Base-by-base conservation (phyloP, 2,113 vertebrate species). In the Penelope pileata region DNA sequence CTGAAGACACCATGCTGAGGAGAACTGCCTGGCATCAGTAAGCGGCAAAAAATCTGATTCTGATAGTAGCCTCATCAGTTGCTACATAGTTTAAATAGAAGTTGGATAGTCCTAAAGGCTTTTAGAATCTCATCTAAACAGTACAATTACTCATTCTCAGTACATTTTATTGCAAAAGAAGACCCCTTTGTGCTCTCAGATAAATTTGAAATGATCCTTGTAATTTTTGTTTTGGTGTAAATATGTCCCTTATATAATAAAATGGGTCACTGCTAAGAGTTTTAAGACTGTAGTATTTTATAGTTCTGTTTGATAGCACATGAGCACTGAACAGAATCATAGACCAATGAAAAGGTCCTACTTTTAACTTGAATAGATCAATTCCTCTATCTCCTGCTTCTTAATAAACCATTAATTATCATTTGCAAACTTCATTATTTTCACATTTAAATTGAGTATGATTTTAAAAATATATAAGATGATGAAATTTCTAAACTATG, bases 71-170 rank as follows among this genome's bases (percentile, higher is more conserved):
- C 80, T 86, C 91, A 95, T 96, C 96, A 94, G 94, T 93, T 95
- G 93, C 80, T 95, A 86, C 76, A 90, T 94, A 96, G 96, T 95
- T 95, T 90, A 96, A 96, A 92, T 90, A 47, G 86, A 95, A 96
- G 91, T 36, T 88, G 83, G 91, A 93, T 92, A 93, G 93, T 94
- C 86, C 92, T 92, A 93, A 93, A 92, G 83, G 91, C 80, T 38
- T 96, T 96, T 94, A 95, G 91, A 93, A 86, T 93, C 91, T 93
- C 95, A 90, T 96, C 95, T 94, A 92, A 94, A 88, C 94, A 92
- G 86, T 18, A 0, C 67, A 68, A 91, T 93, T 95, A 95, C 64
- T 96, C 92, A 96, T 94, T 83, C 90, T 94, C 91, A 70, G 88
- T 92, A 93, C 64, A 91, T 83, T 95, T 95, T 90, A 95, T 78